phyloP scores from a whole-genome alignment of 2,113 vertebrate species.

The Serilophus lunatus region DNA sequence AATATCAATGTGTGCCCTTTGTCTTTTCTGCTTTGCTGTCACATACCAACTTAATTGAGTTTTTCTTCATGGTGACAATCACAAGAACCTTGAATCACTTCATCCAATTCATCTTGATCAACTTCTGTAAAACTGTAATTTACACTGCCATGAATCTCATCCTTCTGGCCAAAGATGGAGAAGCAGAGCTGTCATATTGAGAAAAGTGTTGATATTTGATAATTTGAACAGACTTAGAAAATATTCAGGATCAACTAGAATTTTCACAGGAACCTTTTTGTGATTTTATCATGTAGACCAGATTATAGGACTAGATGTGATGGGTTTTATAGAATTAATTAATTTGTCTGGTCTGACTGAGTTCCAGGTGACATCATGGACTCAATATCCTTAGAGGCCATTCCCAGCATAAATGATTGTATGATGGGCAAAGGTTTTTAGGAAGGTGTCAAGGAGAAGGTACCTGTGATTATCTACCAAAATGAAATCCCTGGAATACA shows the following conservation, averaged over 20 bases:
- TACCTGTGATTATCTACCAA: background rate
- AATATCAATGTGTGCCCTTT: rapidly evolving
- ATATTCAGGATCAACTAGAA: background rate
- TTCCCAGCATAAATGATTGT: background rate
- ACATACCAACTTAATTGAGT: background rate
- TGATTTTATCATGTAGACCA: background rate
- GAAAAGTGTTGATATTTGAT: background rate
- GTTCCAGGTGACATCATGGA: background rate
- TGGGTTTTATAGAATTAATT: background rate
- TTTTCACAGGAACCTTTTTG: background rate
- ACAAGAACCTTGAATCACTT: background rate
- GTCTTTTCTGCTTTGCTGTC: background rate
- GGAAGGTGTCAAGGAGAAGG: background rate
- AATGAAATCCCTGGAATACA: rapidly evolving
- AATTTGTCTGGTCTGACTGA: background rate
- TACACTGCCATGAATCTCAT: background rate
- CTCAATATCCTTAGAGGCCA: background rate
- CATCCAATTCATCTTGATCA: background rate
- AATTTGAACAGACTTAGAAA: background rate
- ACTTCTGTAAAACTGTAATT: background rate
- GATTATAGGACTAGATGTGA: background rate
- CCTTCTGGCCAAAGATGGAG: background rate
- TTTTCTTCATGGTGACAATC: background rate
- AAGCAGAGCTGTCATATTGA: background rate
- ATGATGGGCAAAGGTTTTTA: background rate